A percentile compares a stretch with the other conserved stretches of the same genome.
These are phyloP conservation scores for Caenorhabditis panamensis DNA, from an alignment of 2,888 invertebrate genomes.

Conservation along the genomic window DNA sequence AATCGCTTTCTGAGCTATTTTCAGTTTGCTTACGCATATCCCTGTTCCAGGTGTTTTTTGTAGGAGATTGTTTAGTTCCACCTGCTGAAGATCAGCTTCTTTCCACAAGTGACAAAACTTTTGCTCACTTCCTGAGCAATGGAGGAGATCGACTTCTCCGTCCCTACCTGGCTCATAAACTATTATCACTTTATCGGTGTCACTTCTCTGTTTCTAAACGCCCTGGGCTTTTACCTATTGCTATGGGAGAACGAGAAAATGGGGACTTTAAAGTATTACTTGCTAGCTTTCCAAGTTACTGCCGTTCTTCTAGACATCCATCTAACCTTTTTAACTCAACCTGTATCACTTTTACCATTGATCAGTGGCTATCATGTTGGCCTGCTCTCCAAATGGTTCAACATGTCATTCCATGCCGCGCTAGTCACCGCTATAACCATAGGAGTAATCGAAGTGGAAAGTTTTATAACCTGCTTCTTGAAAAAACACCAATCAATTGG, in stretches of 20 bases:
- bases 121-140: too few relatives aligned
- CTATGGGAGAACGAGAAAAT: constrained; percentile 19
- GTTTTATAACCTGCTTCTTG: neutral
- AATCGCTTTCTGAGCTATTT: too few relatives aligned
- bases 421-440: neutral
- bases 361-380: constrained; percentile 12
- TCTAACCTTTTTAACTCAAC: constrained; percentile 5
- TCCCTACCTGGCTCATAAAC: neutral
- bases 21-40: too few relatives aligned
- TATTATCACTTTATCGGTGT: constrained; percentile 17
- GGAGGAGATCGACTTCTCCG: neutral
- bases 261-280: constrained; percentile 20
- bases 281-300: constrained; percentile 27
- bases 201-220: constrained; percentile 1
- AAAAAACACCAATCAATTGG: neutral
- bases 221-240: constrained; percentile 11
- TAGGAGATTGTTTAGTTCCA: too few relatives aligned
- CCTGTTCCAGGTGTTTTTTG: too few relatives aligned
- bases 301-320: constrained; percentile 12
- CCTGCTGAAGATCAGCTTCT: too few relatives aligned
- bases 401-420: too few relatives aligned
- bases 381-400: neutral
- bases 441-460: neutral
- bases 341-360: constrained; percentile 24
- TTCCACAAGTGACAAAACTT: too few relatives aligned